Percentiles rank a stretch among this genome's conserved stretches.
Conservation (phyloP, 2,113 vertebrate genomes). For the Ammodytes marinus region DNA sequence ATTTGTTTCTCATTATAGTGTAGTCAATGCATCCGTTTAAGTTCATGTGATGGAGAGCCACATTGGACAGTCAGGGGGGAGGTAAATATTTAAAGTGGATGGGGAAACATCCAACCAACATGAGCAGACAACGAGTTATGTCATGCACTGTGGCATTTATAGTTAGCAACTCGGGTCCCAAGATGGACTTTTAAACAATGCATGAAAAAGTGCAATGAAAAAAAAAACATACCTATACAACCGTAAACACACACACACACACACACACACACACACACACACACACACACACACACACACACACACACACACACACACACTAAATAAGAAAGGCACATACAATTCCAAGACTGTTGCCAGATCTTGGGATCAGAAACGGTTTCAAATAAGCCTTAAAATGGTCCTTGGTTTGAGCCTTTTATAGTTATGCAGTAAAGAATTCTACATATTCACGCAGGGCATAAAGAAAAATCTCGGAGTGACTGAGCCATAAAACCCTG, state of each 20-base stretch:
- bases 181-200: not conserved
- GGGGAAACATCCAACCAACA: constrained; percentile 46
- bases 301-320: not conserved
- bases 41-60: constrained; percentile 11
- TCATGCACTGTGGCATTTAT: constrained; percentile 1
- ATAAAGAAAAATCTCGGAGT: constrained; percentile 36
- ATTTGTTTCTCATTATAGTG: not conserved
- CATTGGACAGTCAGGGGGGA: constrained; percentile 39
- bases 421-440: constrained; percentile 23
- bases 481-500: constrained; percentile 30
- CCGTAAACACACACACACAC: not conserved
- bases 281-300: not conserved
- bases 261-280: not conserved
- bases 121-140: constrained; percentile 22
- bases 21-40: not conserved
- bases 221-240: not conserved
- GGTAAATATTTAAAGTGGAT: constrained; percentile 54
- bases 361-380: constrained; percentile 10
- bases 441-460: constrained; percentile 33
- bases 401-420: constrained; percentile 2
- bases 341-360: not conserved
- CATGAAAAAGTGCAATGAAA: not conserved
- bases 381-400: constrained; percentile 36
- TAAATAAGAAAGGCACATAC: not conserved
- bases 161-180: not conserved